Evolutionary conservation across 2,888 invertebrate species (phyloP), one percentile per base, ranked within the genome.

Genomic region (Pyralis farinalis): DNA sequence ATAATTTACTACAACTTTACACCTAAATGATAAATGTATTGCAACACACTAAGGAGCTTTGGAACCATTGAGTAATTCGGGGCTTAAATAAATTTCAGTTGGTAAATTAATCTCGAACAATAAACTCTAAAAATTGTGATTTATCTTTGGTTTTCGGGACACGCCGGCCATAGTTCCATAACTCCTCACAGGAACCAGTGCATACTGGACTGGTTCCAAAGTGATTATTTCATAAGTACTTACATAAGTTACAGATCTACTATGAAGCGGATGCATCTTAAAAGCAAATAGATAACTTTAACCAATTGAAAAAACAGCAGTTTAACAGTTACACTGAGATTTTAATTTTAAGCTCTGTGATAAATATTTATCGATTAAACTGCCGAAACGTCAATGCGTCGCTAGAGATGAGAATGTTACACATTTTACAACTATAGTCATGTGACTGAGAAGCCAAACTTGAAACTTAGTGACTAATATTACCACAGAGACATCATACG

Each of bases 1-100:
- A 88, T 87, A 87, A 88, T 86, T 88, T 86, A 87, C 86, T 88
- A 87, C 58, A 77, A 73, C 71, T 79, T 85, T 86, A 87, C 81
- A 84, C 71, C 84, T 86, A 85, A 77, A 82, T 66, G 75, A 83
- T 77, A 85, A 79, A 81, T 80, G 81, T 86, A 88, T 87, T 86
- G 87, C 87, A 87, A 87, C 82, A 82, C 71, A 71, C 71, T 61
- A 78, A 85, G 86, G 87, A 86, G 87, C 79, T 85, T 79, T 85
- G 86, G 87, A 86, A 85, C 86, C 77, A 79, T 80, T 73, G 58
- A 72, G 75, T 77, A 76, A 83, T 77, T 68, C 61, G 63, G 76
- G 63, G 63, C 67, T 69, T 71, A 71, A 55, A 66, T 66, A 63
- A 70, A 74, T 75, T 82, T 80, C 67, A 68, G 70, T 57, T 75